Percentiles rank a stretch among this genome's conserved stretches.
phyloP scores from a whole-genome alignment of 2,888 invertebrate species.

The Cryptophagus acutangulus region DNA sequence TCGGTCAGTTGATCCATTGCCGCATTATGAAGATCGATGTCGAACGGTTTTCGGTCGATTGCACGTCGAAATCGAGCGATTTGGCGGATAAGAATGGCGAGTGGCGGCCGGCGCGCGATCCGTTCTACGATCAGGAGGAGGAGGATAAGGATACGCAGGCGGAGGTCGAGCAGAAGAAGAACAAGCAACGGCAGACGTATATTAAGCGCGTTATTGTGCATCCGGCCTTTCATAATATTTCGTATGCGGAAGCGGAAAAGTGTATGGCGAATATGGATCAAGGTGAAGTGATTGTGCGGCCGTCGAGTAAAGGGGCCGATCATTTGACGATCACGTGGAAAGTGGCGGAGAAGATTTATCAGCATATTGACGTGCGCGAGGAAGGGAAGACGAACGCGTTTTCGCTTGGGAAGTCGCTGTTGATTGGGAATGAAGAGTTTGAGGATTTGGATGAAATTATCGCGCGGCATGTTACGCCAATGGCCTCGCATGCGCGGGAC shows the following conservation, averaged over 20 bases:
- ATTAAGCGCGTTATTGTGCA: conserved; percentile 96
- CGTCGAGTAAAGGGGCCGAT: conserved; percentile 90
- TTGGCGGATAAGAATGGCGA: conserved; percentile 84
- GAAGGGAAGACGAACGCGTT: conserved; percentile 96
- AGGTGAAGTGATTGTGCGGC: conserved; percentile 93
- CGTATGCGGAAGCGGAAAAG: conserved; percentile 86
- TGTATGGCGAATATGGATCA: conserved; percentile 89
- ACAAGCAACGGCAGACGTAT: conserved; percentile 78
- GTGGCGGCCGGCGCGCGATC: conserved; percentile 84
- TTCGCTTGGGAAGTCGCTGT: conserved; percentile 81
- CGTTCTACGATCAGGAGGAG: conserved; percentile 82
- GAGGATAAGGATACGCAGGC: conserved; percentile 75
- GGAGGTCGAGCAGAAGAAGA: conserved; percentile 77
- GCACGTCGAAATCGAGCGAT: conserved; percentile 91
- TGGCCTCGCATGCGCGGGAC: conserved; percentile 91
- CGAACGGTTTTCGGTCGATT: conserved; percentile 87
- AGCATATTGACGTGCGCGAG: conserved; percentile 94
- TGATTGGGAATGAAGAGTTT: conserved; percentile 89
- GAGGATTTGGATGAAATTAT: conserved; percentile 99
- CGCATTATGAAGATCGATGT: conserved; percentile 94
- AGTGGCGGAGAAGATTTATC: conserved; percentile 87
- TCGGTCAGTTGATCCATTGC: conserved; percentile 79
- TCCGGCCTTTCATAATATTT: conserved; percentile 95
- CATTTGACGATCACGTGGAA: conserved; percentile 99
- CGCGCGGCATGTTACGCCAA: conserved; percentile 91